These are phyloP conservation scores for Bedellia somnulentella DNA, from an alignment of 2,888 invertebrate species.

Conservation along the genomic window DNA sequence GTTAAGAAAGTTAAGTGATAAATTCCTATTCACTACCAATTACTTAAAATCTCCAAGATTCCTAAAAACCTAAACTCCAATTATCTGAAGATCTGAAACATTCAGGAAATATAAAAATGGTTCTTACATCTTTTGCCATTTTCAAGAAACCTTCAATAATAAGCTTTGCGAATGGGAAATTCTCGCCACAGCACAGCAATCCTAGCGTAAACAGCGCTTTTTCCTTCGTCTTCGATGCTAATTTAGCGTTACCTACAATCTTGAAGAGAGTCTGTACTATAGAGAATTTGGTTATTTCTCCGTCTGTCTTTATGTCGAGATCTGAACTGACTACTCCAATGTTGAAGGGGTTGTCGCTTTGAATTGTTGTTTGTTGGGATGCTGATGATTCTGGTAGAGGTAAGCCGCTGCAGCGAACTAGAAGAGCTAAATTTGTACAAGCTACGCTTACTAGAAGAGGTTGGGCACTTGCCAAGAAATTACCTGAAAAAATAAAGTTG, in stretches of 20 bases:
- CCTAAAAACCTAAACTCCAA: no score
- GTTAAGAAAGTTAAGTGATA: no score
- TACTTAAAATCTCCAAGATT: no score
- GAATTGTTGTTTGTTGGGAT: conserved; percentile 31
- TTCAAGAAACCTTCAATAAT: conserved; percentile 76
- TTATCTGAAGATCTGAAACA: no score
- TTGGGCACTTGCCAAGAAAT: conserved; percentile 65
- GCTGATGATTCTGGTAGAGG: conserved; percentile 60
- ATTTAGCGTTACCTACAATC: conserved; percentile 71
- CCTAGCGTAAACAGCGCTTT: conserved; percentile 77
- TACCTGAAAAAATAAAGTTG: conserved; percentile 47
- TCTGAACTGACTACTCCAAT: conserved; percentile 19
- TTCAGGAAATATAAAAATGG: no score
- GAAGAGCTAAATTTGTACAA: conserved; percentile 70
- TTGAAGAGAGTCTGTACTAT: conserved; percentile 70
- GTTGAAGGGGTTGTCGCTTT: conserved; percentile 35
- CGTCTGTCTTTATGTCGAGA: conserved; percentile 16
- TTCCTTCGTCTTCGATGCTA: conserved; percentile 73
- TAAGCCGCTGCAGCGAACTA: conserved; percentile 69
- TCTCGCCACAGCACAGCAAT: conserved; percentile 80
- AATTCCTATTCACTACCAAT: no score
- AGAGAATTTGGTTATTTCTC: conserved; percentile 64
- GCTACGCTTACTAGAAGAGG: conserved; percentile 68
- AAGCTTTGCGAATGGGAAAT: conserved; percentile 69
- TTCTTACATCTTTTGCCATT: conserved; percentile 73